A percentile compares a stretch with the other conserved stretches of the same genome.
phyloP scores from a whole-genome alignment of 92 coral and sea anemone species.

The Umimayanthus kanabou region DNA sequence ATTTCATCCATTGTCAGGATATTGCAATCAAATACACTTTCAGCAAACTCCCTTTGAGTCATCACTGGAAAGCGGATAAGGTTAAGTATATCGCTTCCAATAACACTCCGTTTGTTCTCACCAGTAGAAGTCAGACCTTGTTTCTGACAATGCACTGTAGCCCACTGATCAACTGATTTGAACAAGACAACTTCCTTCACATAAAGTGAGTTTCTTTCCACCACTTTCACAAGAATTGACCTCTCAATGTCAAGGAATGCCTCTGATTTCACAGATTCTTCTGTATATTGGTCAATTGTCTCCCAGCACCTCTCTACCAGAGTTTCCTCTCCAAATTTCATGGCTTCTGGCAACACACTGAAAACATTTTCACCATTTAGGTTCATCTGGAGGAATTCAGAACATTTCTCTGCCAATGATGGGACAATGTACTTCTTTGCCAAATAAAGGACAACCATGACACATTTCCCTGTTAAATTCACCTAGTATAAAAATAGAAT shows the following conservation, averaged over 20 bases:
- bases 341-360: conserved; percentile 45
- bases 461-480: conserved; percentile 42
- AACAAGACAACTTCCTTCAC: conserved; percentile 45
- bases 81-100: conserved; percentile 41
- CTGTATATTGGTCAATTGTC: conserved; percentile 34
- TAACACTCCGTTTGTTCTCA: conserved; percentile 32
- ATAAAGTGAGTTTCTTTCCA: conserved; percentile 45
- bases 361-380: conserved; percentile 50
- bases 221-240: conserved; percentile 30
- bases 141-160: conserved; percentile 26
- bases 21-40: conserved; percentile 27
- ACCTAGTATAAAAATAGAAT: not conserved
- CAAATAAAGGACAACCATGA: conserved; percentile 40
- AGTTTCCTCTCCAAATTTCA: conserved; percentile 27
- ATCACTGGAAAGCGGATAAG: conserved; percentile 56
- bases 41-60: conserved; percentile 54
- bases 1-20: conserved; percentile 41
- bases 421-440: conserved; percentile 52
- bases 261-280: conserved; percentile 38
- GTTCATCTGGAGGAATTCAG: conserved; percentile 29
- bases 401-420: conserved; percentile 41
- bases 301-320: conserved; percentile 50
- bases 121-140: conserved; percentile 3
- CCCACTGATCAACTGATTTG: conserved; percentile 48
- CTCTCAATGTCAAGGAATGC: conserved; percentile 35